phyloP scores from a whole-genome alignment of 2,888 invertebrate genomes.

The Volucella zonaria region DNA sequence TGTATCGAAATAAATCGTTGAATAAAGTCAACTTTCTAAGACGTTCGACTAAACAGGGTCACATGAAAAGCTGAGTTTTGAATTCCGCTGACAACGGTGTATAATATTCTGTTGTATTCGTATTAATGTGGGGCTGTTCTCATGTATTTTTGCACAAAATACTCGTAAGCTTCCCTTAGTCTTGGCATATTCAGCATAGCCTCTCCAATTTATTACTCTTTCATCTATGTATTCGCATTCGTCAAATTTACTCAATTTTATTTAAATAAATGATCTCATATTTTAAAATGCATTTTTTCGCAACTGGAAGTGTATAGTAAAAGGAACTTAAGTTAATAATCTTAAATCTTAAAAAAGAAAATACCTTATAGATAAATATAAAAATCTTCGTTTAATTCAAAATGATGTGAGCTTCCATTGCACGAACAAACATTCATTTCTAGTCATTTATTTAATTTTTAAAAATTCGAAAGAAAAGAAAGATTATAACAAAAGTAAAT shows the following conservation, averaged over 20 bases:
- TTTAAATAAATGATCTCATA: constrained; percentile 23
- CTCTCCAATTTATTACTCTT: too few relatives aligned
- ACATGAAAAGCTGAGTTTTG: too few relatives aligned
- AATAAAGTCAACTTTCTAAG: too few relatives aligned
- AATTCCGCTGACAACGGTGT: too few relatives aligned
- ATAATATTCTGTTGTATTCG: too few relatives aligned
- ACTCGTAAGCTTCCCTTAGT: too few relatives aligned
- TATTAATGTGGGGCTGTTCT: too few relatives aligned
- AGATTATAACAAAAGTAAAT: constrained; percentile 20
- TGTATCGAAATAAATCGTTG: too few relatives aligned
- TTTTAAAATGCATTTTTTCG: constrained; percentile 30
- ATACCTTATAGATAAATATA: constrained; percentile 37
- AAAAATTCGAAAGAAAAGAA: constrained; percentile 29
- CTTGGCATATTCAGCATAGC: too few relatives aligned
- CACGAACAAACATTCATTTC: constrained; percentile 51
- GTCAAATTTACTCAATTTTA: background rate
- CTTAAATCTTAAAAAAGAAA: constrained; percentile 24
- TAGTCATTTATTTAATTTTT: constrained; percentile 40
- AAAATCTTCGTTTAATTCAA: constrained; percentile 40
- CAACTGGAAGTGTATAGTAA: constrained; percentile 62
- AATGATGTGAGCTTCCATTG: constrained; percentile 70
- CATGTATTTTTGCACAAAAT: too few relatives aligned
- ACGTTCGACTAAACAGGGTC: too few relatives aligned
- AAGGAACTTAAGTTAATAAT: constrained; percentile 30
- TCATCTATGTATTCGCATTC: background rate